These are phyloP conservation scores for Fragum fragum DNA, from an alignment of 2,888 invertebrate species.

Conservation along the genomic window DNA sequence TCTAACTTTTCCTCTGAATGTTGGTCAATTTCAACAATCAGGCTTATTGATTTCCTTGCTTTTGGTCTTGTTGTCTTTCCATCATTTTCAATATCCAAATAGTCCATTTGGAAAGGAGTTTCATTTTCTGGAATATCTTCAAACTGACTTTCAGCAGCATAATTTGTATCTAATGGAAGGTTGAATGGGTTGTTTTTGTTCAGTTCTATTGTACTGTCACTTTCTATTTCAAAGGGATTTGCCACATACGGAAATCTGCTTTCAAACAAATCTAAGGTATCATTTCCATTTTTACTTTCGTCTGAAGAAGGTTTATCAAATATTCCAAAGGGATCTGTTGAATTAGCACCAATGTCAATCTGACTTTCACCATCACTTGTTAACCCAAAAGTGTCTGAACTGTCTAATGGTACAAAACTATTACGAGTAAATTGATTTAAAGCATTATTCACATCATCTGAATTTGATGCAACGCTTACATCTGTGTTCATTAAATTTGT, in stretches of 20 bases:
- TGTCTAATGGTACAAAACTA: too few relatives aligned
- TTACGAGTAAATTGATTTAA: too few relatives aligned
- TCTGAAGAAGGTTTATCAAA: not conserved
- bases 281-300: not conserved
- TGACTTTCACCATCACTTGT: too few relatives aligned
- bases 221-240: not conserved
- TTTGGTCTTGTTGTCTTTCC: constrained; percentile 27
- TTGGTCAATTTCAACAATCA: constrained; percentile 61
- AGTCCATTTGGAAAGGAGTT: constrained; percentile 8
- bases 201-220: not conserved
- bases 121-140: constrained; percentile 33
- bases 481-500: not conserved
- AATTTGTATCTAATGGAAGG: constrained; percentile 8
- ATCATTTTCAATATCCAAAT: constrained; percentile 19
- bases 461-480: too few relatives aligned
- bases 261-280: not conserved
- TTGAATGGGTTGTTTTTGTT: constrained; percentile 14
- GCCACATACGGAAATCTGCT: not conserved
- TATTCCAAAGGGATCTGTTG: not conserved
- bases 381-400: too few relatives aligned
- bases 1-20: constrained; percentile 57
- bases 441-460: too few relatives aligned
- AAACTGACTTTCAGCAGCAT: constrained; percentile 26
- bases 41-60: constrained; percentile 57
- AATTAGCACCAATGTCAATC: not conserved